Base-by-base conservation (phyloP, 1,140 invertebrate species). In the Pentalonia nigronervosa region DNA sequence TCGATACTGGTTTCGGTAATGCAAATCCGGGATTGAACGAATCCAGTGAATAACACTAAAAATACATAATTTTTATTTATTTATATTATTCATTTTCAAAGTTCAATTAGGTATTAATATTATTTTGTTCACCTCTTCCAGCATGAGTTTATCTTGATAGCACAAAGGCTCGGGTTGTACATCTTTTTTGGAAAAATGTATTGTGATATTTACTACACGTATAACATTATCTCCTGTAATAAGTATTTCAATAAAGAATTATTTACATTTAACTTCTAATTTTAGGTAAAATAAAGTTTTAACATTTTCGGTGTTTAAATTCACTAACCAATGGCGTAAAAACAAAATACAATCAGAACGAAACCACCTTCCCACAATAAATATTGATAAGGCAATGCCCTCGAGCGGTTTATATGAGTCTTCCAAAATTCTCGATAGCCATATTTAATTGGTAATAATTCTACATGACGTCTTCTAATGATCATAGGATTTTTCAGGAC, bases 151-250 rank as follows among this genome's bases (percentile, higher is more conserved):
- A 84, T 93, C 91, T 84, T 93, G 91, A 86, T 93, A 93, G 50
- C 91, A 93, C 20, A 93, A 41, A 20, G 91, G 91, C 20, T 93
- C 91, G 9, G 91, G 91, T 21, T 93, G 14, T 6, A 81, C 91
- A 9, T 93, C 91, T 56, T 93, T 93, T 56, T 93, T 93, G 86
- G 91, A 93, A 93, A 93, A 93, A 84, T 93, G 91, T 53, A 93
- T 93, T 41, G 91, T 93, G 20, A 93, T 84, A 36, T 93, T 93
- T 14, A 93, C 91, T n/a, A 93, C 81, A n/a, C 91, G 91, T 36
- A 93, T 53, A 56, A 93, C 91, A 45, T 93, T 83, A 56, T 93
- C 81, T 0, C 91, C 91, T 93, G 81, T n/a, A 86, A 81, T 30
- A 60, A 14, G 21, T 36, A 41, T 17, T 41, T 90, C 21, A 30